These are phyloP conservation scores for Drosophila truncata DNA, from an alignment of 1,140 invertebrate species.

Conservation along the genomic window DNA sequence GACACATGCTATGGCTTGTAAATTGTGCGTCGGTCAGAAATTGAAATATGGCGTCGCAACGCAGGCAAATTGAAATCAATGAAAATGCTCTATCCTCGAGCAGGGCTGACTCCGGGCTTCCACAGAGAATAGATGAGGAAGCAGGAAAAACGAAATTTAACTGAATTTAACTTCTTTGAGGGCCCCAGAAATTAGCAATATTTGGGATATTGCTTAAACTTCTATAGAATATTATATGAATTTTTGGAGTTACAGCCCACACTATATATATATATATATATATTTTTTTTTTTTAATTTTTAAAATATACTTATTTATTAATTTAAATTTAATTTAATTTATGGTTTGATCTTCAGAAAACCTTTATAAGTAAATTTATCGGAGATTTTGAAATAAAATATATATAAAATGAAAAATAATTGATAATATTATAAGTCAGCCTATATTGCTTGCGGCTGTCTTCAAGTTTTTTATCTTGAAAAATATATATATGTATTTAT, in stretches of 20 bases:
- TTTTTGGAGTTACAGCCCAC: no score
- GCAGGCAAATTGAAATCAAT: slow-evolving; percentile 81
- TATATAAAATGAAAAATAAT: not conserved
- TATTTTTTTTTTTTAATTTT: no score
- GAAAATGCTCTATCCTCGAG: slow-evolving; percentile 55
- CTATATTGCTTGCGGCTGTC: not conserved
- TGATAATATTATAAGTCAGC: not conserved
- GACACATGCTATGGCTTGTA: slow-evolving; percentile 81
- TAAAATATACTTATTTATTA: no score
- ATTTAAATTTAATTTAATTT: no score
- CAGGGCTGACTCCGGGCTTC: slow-evolving; percentile 3
- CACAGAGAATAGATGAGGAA: not conserved
- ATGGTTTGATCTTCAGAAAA: no score
- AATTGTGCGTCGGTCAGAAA: slow-evolving; percentile 80
- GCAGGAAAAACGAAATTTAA: not conserved
- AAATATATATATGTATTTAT: not conserved
- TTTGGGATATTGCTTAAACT: no score
- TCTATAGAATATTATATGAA: no score
- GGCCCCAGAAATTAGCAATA: no score
- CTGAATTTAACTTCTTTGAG: slow-evolving; percentile 29
- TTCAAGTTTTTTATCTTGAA: not conserved
- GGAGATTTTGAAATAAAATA: not conserved
- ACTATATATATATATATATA: no score
- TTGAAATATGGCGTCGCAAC: slow-evolving; percentile 81
- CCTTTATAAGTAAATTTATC: no score